phyloP scores from a whole-genome alignment of 53 echinoderm and acorn worm species.

The Echinarachnius parma region DNA sequence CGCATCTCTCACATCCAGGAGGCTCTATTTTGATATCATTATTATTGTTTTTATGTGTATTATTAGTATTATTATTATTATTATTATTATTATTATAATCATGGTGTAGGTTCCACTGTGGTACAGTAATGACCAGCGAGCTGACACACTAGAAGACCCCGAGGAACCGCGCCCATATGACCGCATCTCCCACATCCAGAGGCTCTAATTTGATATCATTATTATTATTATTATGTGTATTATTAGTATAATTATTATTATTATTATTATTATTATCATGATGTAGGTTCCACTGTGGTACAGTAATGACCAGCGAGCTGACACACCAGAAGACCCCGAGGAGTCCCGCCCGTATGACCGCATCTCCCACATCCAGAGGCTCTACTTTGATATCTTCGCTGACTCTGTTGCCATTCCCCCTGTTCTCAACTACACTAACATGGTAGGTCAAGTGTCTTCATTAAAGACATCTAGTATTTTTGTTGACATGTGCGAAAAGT shows the following conservation, averaged over 20 bases:
- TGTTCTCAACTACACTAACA: constrained; percentile 76
- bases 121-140: constrained; percentile 60
- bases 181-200: constrained; percentile 64
- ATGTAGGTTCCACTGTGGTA: constrained; percentile 89
- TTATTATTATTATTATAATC: too few relatives aligned
- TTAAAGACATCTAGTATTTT: too few relatives aligned
- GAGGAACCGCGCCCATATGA: constrained; percentile 73
- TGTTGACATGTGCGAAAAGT: too few relatives aligned
- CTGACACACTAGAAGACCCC: constrained; percentile 64
- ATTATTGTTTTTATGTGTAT: too few relatives aligned
- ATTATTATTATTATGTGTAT: too few relatives aligned
- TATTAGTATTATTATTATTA: too few relatives aligned
- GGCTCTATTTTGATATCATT: too few relatives aligned
- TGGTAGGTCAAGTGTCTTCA: constrained; percentile 72
- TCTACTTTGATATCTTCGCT: constrained; percentile 87
- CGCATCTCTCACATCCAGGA: too few relatives aligned
- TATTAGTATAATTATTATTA: too few relatives aligned
- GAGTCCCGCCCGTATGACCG: constrained; percentile 78
- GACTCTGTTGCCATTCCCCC: constrained; percentile 66
- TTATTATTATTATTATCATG: too few relatives aligned
- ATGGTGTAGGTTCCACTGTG: constrained; percentile 90
- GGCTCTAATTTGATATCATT: constrained; percentile 79
- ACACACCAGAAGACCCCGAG: constrained; percentile 64
- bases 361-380: constrained; percentile 57
- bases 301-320: constrained; percentile 47